Conservation (phyloP, 2,113 vertebrate species). For the Lontra canadensis region DNA sequence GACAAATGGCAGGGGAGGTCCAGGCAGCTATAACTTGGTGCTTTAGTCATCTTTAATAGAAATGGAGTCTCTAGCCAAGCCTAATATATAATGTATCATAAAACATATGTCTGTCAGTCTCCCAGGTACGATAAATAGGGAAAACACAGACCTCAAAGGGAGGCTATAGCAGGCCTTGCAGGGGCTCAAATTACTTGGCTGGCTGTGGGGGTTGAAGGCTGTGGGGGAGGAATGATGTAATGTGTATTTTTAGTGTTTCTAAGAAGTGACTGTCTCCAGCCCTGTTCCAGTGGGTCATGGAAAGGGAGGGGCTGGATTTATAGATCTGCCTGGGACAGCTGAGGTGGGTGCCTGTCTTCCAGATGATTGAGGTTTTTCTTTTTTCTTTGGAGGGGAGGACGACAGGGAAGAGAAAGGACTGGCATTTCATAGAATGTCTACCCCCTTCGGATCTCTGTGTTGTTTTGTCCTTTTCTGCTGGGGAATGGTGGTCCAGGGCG, state of each 20-base stretch:
- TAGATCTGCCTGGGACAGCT: constrained; percentile 37
- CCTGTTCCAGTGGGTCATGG: constrained; percentile 8
- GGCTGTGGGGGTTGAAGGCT: constrained; percentile 48
- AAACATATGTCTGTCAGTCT: constrained; percentile 76
- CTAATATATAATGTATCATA: constrained; percentile 77
- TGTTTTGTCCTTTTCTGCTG: not conserved
- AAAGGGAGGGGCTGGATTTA: constrained; percentile 41
- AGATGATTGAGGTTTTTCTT: constrained; percentile 16
- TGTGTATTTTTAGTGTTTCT: constrained; percentile 78
- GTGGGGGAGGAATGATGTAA: constrained; percentile 72
- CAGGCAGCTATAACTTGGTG: constrained; percentile 65
- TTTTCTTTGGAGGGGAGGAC: not conserved
- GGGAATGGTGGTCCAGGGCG: not conserved
- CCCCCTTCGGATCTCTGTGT: not conserved
- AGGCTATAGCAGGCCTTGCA: constrained; percentile 38
- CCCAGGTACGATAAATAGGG: constrained; percentile 71
- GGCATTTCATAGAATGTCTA: not conserved
- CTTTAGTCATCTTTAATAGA: constrained; percentile 75
- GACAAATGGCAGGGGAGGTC: constrained; percentile 55
- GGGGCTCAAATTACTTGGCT: constrained; percentile 74
- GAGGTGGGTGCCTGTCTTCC: not conserved
- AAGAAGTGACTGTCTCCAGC: constrained; percentile 71
- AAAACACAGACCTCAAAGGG: constrained; percentile 71
- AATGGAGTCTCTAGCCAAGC: constrained; percentile 68
- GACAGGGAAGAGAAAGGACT: not conserved